These are phyloP conservation scores for Eremobia ochroleuca DNA, from an alignment of 2,888 invertebrate genomes.

Conservation along the genomic window DNA sequence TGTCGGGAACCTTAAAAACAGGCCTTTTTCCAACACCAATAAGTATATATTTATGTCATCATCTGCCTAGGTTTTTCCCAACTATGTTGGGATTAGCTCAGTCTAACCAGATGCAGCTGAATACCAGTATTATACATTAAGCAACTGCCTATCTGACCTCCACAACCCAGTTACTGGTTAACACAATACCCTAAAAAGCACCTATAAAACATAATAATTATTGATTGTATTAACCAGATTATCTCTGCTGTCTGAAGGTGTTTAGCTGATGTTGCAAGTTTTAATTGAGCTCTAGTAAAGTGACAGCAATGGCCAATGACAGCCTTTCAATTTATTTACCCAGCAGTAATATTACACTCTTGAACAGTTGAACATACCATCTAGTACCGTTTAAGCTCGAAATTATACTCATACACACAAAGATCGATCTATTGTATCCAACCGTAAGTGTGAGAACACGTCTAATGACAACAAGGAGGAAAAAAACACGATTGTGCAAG, in stretches of 20 bases:
- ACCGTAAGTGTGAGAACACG: slow-evolving; percentile 34
- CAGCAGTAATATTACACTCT: background rate
- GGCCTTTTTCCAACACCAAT: background rate
- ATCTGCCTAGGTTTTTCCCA: background rate
- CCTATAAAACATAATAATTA: background rate
- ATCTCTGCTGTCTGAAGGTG: background rate
- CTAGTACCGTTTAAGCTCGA: background rate
- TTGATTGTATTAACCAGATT: background rate
- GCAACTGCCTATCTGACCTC: background rate
- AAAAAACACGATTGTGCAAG: slow-evolving; percentile 20
- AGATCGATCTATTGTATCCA: slow-evolving; percentile 15
- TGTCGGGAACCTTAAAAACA: background rate
- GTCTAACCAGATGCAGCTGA: background rate
- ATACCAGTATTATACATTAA: background rate
- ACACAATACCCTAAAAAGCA: background rate
- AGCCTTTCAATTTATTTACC: background rate
- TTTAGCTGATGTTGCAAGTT: background rate
- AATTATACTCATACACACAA: slow-evolving; percentile 13
- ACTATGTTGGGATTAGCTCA: background rate
- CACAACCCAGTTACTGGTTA: background rate
- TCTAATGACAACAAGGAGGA: slow-evolving; percentile 50
- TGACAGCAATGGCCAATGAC: background rate
- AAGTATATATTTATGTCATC: background rate
- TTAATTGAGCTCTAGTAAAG: background rate
- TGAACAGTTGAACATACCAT: background rate